These are phyloP conservation scores for Lutraria rhynchaena DNA, from an alignment of 1,140 invertebrate genomes.

Conservation along the genomic window DNA sequence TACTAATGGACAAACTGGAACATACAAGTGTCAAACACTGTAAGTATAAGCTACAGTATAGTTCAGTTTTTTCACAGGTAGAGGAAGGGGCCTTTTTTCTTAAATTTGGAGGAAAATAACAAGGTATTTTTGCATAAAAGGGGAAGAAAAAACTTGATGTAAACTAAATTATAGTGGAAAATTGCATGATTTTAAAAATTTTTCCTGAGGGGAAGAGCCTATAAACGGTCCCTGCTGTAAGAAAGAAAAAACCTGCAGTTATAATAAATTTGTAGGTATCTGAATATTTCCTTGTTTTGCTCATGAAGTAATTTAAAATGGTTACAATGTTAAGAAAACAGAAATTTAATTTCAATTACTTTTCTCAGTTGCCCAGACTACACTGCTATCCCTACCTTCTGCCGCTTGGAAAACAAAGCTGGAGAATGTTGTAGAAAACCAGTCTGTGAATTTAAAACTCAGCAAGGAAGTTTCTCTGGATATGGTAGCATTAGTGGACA, in stretches of 20 bases:
- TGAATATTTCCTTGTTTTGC: too few species aligned
- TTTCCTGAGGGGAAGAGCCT: too few species aligned
- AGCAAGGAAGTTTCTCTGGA: conserved; percentile 73
- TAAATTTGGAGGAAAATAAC: too few species aligned
- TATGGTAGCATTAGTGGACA: conserved; percentile 70
- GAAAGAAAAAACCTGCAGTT: too few species aligned
- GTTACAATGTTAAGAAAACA: too few species aligned
- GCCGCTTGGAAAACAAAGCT: conserved; percentile 69
- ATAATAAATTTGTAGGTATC: too few species aligned
- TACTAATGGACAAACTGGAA: conserved; percentile 64
- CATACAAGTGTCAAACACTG: conserved; percentile 75
- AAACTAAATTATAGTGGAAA: neutral
- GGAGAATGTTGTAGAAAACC: conserved; percentile 76
- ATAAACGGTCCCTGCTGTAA: too few species aligned
- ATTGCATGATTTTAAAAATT: neutral
- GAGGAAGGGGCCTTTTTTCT: too few species aligned
- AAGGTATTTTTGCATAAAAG: too few species aligned
- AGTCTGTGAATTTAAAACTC: conserved; percentile 72
- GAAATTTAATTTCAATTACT: neutral
- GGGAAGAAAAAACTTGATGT: too few species aligned
- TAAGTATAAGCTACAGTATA: conserved; percentile 59
- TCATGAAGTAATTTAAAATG: too few species aligned
- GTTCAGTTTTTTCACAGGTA: neutral
- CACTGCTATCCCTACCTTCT: conserved; percentile 65
- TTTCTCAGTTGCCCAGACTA: conserved; percentile 72